Conservation (phyloP, 2,888 invertebrate genomes). For the Pantelozetes paolii region DNA sequence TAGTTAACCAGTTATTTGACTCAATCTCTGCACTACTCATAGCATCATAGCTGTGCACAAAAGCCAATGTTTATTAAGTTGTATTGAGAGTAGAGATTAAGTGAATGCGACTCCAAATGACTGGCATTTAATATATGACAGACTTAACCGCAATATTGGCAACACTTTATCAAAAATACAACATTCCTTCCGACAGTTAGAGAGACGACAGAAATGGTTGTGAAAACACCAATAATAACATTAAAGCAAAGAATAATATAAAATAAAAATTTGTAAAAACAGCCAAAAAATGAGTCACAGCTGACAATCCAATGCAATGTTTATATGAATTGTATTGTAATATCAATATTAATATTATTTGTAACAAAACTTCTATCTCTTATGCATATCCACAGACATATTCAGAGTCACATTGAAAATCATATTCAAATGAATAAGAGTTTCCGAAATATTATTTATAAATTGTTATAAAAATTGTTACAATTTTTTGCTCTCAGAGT, state of each 20-base stretch:
- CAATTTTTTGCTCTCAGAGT: neutral
- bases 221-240: conserved; percentile 11
- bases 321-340: conserved; percentile 29
- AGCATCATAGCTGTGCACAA: conserved; percentile 26
- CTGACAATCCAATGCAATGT: conserved; percentile 18
- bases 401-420: no score
- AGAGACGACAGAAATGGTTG: neutral
- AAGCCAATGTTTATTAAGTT: conserved; percentile 35
- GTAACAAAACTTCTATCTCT: conserved; percentile 3
- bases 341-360: conserved; percentile 9
- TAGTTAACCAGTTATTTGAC: neutral
- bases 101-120: conserved; percentile 26
- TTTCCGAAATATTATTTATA: conserved; percentile 25
- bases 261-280: conserved; percentile 13
- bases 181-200: conserved; percentile 20
- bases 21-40: conserved; percentile 12
- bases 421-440: no score
- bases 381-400: conserved; percentile 10
- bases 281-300: conserved; percentile 21
- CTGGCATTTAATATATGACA: conserved; percentile 35
- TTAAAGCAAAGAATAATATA: conserved; percentile 3
- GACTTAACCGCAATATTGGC: conserved; percentile 28
- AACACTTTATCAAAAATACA: conserved; percentile 19
- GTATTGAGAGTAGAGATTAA: conserved; percentile 32
- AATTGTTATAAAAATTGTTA: conserved; percentile 14